A percentile compares a stretch with the other conserved stretches of the same genome.
Evolutionary conservation across 1,140 invertebrate genomes (phyloP).

Genomic region (Heterodera carotae): DNA sequence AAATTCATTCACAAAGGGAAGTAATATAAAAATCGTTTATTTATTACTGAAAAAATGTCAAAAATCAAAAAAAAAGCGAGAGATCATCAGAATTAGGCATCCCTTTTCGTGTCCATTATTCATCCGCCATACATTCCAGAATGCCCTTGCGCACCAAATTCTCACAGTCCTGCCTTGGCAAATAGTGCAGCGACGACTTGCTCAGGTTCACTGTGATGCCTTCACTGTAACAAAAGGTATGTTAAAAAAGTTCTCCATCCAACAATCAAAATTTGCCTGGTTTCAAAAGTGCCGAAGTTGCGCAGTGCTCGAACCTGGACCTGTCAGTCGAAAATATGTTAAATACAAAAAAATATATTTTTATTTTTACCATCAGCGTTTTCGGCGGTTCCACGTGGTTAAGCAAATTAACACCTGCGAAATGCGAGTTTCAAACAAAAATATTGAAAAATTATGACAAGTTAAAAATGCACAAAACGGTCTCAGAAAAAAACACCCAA

Average conservation of each 20-base stretch:
- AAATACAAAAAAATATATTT: not conserved
- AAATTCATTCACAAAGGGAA: too few relatives aligned
- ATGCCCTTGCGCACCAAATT: conserved; percentile 44
- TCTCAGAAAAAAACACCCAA: too few relatives aligned
- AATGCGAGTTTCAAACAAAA: not conserved
- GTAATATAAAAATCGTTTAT: too few relatives aligned
- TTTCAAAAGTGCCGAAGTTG: conserved; percentile 89
- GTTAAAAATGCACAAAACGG: not conserved
- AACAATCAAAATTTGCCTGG: conserved; percentile 63
- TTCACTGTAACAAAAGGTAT: conserved; percentile 71
- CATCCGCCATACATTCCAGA: conserved; percentile 34
- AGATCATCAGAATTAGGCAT: too few relatives aligned
- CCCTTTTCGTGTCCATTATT: not conserved
- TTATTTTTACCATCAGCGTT: conserved; percentile 26
- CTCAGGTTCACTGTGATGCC: conserved; percentile 83
- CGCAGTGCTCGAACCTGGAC: conserved; percentile 73
- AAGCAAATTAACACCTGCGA: conserved; percentile 40
- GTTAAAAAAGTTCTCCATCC: not conserved
- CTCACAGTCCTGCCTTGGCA: conserved; percentile 47
- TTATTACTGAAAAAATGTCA: too few relatives aligned
- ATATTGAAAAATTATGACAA: not conserved
- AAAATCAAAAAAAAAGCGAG: too few relatives aligned
- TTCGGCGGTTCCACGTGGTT: conserved; percentile 46
- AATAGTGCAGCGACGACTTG: conserved; percentile 77
- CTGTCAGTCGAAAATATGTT: too few relatives aligned